These are phyloP conservation scores for Euplagia quadripunctaria DNA, from an alignment of 2,888 invertebrate species.

Conservation along the genomic window DNA sequence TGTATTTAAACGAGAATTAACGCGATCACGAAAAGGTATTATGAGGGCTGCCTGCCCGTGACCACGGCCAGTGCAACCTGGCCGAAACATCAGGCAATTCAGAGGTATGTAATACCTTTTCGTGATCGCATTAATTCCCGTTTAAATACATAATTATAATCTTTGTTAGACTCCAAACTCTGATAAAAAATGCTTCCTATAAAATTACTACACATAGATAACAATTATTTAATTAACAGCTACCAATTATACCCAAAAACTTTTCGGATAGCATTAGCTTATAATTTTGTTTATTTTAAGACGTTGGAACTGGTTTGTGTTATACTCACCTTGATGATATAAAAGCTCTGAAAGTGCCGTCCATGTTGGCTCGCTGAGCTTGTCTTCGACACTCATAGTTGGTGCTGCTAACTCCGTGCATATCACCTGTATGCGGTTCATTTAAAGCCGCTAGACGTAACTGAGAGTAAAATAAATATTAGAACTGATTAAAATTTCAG, in stretches of 20 bases:
- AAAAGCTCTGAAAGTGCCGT: conserved; percentile 97
- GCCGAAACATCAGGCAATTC: too few species aligned
- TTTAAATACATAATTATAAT: too few species aligned
- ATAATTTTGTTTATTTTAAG: not conserved
- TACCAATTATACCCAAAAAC: not conserved
- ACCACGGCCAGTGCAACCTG: too few species aligned
- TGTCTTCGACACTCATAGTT: conserved; percentile 98
- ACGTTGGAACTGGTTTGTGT: too few species aligned
- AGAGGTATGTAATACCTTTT: too few species aligned
- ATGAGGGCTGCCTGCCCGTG: too few species aligned
- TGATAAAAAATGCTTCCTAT: not conserved
- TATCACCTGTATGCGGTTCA: conserved; percentile 96
- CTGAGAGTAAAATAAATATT: conserved; percentile 77
- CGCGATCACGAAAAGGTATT: too few species aligned
- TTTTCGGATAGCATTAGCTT: not conserved
- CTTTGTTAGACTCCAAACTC: not conserved
- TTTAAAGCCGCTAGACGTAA: conserved; percentile 97
- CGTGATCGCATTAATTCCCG: too few species aligned
- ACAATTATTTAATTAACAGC: not conserved
- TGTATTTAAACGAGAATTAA: too few species aligned
- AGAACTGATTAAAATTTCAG: not conserved
- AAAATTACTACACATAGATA: not conserved
- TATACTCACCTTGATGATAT: conserved; percentile 91
- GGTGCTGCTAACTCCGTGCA: conserved; percentile 96
- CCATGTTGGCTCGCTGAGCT: conserved; percentile 94